Evolutionary conservation across 2,113 vertebrate species (phyloP), one percentile per base, ranked within the genome.

Genomic region (Oncorhynchus nerka): DNA sequence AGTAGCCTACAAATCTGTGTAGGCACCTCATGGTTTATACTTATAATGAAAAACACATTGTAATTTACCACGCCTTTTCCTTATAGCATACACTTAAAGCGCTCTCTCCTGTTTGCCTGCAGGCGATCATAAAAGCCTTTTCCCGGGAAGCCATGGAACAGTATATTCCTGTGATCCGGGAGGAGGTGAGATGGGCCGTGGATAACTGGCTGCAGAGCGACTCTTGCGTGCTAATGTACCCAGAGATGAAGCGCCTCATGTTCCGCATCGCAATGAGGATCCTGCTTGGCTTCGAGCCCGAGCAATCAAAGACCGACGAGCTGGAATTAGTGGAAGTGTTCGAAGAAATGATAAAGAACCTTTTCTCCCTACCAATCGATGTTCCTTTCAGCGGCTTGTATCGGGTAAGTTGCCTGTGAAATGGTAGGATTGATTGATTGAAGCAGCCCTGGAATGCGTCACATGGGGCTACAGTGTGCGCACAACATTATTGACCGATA

Each of bases 341-440:
- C 4, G 96, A 97, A 89, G 96, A 96, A 84, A 96, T 97, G 96
- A 95, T 92, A 70, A 94, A 93, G 74, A 97, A 97, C 78, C 94
- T 96, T 16, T 97, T 97, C 87, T 97, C 95, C 0, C 87, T 97
- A 51, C 96, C 96, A 26, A 96, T 97, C 24, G 95, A 96, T 0
- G 92, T 96, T 64, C 96, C 96, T 0, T 97, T 96, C 89, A 95
- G 95, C 1, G 96, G 96, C 55, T 89, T 97, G n/a, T 96, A 97
- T 85, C 87, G 95, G 93, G 96, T 97, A 90, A 93, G 89, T 75
- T 0, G 15, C 24, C 7, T 26, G 20, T 20, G 20, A 67, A 69
- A 69, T 45, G 19, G 39, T 19, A 4, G 13, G 22, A 4, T 3
- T 12, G 19, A 5, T 12, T 34, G n/a, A 20, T 30, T 22, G 28